A percentile compares a stretch with the other conserved stretches of the same genome.
Evolutionary conservation across 2,888 invertebrate species (phyloP).

Genomic region (Drosophila neotestacea): DNA sequence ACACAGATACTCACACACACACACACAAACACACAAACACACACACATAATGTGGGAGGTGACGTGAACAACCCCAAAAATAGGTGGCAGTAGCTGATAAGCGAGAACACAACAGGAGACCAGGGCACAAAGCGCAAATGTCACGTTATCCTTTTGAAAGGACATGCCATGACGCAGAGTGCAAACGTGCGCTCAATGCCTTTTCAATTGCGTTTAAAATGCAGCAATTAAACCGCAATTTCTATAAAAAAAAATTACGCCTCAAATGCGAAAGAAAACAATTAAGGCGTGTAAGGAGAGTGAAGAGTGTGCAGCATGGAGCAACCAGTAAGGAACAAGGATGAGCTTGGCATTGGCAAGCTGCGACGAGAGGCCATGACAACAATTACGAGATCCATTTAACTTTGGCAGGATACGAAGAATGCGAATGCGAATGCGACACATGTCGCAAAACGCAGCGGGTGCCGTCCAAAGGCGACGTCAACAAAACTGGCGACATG

Average conservation of each 20-base stretch:
- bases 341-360: slow-evolving; percentile 18
- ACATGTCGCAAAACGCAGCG: slow-evolving; percentile 78
- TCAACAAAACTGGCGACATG: slow-evolving; percentile 74
- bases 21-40: background rate
- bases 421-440: slow-evolving; percentile 79
- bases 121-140: slow-evolving; percentile 61
- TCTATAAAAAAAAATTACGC: slow-evolving; percentile 70
- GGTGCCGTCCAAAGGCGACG: slow-evolving; percentile 58
- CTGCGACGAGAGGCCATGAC: slow-evolving; percentile 55
- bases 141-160: slow-evolving; percentile 69
- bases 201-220: slow-evolving; percentile 78
- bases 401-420: slow-evolving; percentile 79
- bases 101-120: slow-evolving; percentile 5
- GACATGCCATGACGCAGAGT: slow-evolving; percentile 40
- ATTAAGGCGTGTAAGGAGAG: slow-evolving; percentile 46
- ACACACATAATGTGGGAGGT: background rate
- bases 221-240: slow-evolving; percentile 80
- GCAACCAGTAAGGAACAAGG: slow-evolving; percentile 14
- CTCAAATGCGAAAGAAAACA: slow-evolving; percentile 67
- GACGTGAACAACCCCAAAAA: slow-evolving; percentile 14
- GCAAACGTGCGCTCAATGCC: slow-evolving; percentile 64
- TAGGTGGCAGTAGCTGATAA: background rate
- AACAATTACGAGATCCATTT: slow-evolving; percentile 81
- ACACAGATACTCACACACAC: slow-evolving; percentile 11
- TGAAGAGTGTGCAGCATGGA: slow-evolving; percentile 11